Conservation (phyloP, 2,888 invertebrate genomes). For the Thumatha senex region DNA sequence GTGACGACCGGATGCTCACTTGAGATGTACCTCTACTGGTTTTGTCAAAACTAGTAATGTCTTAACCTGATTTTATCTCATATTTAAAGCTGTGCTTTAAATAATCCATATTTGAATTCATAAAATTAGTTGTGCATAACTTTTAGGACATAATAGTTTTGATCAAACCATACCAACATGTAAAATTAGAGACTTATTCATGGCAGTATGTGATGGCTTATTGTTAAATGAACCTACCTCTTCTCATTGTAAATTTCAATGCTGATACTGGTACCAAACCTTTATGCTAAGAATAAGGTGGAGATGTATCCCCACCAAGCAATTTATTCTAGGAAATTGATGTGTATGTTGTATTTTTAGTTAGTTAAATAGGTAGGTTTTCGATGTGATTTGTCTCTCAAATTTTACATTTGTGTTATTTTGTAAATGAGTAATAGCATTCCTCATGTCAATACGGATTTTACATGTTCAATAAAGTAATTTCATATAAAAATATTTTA, state of each 20-base stretch:
- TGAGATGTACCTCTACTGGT: constrained; percentile 69
- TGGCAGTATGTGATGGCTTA: constrained; percentile 65
- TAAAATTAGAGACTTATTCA: constrained; percentile 80
- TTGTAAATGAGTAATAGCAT: constrained; percentile 84
- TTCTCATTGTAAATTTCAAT: constrained; percentile 80
- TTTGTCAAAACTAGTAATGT: constrained; percentile 75
- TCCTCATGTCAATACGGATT: constrained; percentile 84
- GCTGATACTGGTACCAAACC: constrained; percentile 80
- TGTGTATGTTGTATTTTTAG: constrained; percentile 83
- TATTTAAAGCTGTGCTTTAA: constrained; percentile 72
- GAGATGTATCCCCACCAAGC: constrained; percentile 31
- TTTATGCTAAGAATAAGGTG: constrained; percentile 64
- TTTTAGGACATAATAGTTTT: constrained; percentile 71
- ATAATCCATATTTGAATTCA: constrained; percentile 54
- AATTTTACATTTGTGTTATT: constrained; percentile 83
- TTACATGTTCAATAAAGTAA: constrained; percentile 85
- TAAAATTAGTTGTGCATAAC: constrained; percentile 53
- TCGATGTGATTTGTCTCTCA: constrained; percentile 82
- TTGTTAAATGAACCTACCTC: constrained; percentile 81
- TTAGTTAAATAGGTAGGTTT: constrained; percentile 82
- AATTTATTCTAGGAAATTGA: constrained; percentile 72
- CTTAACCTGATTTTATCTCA: constrained; percentile 53
- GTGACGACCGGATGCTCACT: constrained; percentile 79
- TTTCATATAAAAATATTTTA: constrained; percentile 76
- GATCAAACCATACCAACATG: constrained; percentile 70